Conservation (phyloP, 1,140 invertebrate species). For the Sycophila sp. region DNA sequence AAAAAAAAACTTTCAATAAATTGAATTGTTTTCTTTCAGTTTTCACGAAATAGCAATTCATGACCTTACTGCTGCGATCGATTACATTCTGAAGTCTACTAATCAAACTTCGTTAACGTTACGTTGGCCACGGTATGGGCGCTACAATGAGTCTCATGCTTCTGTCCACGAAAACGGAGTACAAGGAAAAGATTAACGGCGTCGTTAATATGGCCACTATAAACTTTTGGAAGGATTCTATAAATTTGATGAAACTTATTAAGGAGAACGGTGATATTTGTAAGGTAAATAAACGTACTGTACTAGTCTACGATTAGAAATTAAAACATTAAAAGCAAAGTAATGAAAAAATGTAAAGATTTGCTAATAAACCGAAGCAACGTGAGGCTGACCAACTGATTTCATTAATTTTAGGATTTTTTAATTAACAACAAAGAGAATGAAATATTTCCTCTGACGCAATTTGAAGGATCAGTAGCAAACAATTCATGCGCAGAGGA, state of each 20-base stretch:
- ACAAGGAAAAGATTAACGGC: constrained; percentile 65
- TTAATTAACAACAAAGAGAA: too few species aligned
- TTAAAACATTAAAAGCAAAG: too few species aligned
- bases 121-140: constrained; percentile 39
- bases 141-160: constrained; percentile 1
- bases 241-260: not conserved
- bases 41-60: constrained; percentile 29
- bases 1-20: too few species aligned
- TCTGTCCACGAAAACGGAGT: constrained; percentile 58
- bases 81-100: constrained; percentile 34
- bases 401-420: too few species aligned
- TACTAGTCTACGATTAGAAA: too few species aligned
- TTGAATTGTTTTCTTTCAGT: constrained; percentile 18
- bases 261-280: not conserved
- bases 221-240: constrained; percentile 43
- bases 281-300: too few species aligned
- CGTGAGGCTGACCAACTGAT: too few species aligned
- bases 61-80: constrained; percentile 27
- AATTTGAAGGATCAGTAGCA: constrained; percentile 64
- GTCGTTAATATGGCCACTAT: constrained; percentile 69
- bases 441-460: constrained; percentile 52
- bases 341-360: too few species aligned
- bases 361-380: too few species aligned
- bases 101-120: not conserved
- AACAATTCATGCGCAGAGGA: not conserved